Percentiles rank a stretch among this genome's conserved stretches.
phyloP scores from a whole-genome alignment of 23 tunicate species.

The Halocynthia aurantium region DNA sequence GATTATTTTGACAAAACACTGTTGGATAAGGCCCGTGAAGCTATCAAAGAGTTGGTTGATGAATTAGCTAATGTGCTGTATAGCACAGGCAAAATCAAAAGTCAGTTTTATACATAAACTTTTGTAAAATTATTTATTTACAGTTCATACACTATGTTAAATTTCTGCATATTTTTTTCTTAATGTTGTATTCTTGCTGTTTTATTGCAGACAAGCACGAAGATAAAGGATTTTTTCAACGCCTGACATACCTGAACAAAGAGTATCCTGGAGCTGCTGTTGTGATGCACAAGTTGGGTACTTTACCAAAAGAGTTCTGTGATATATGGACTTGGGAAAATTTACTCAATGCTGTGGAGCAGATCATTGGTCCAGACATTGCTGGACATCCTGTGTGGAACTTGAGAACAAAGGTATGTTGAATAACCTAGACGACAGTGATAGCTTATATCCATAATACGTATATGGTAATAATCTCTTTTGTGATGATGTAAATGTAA shows the following conservation, averaged over 20 bases:
- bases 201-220: constrained; percentile 60
- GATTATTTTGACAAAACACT: constrained; percentile 46
- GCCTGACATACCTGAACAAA: constrained; percentile 64
- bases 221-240: constrained; percentile 63
- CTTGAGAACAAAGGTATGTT: constrained; percentile 68
- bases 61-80: constrained; percentile 49
- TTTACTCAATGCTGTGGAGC: constrained; percentile 86
- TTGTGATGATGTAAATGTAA: too few species aligned
- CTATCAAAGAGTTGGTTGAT: constrained; percentile 54
- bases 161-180: background rate
- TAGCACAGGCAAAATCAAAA: constrained; percentile 71
- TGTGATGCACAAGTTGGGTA: constrained; percentile 67
- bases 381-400: constrained; percentile 99
- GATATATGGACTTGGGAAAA: constrained; percentile 67
- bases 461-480: too few species aligned
- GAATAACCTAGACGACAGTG: too few species aligned
- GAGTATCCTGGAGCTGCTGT: constrained; percentile 79
- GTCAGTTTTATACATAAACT: constrained; percentile 2
- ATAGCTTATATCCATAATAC: too few species aligned
- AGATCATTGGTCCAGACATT: constrained; percentile 81
- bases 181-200: background rate
- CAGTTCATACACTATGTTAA: background rate
- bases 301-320: constrained; percentile 56
- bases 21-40: constrained; percentile 53
- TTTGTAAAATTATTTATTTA: background rate